Base-by-base conservation (phyloP, 2,888 invertebrate species). In the Nymphalis urticae region DNA sequence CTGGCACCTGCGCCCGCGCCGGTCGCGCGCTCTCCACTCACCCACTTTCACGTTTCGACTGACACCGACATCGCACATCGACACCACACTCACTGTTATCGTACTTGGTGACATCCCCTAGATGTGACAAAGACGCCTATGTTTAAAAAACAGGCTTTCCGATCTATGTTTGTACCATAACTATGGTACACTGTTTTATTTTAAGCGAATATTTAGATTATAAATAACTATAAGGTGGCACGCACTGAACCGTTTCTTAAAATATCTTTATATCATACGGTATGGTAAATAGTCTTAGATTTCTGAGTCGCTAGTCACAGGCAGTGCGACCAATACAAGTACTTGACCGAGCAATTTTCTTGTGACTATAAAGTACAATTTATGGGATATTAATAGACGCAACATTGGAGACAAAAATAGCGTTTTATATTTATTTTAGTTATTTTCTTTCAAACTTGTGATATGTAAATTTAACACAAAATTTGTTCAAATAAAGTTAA, bases 301-400 rank as follows among this genome's bases (percentile, higher is more conserved):
- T 76, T 74, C 71, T 69, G 69, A 73, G 77, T 75, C 75, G 75
- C 63, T 62, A 58, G 63, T 60, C 69, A 68, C 62, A 62, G 62
- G 42, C 51, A 58, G 36, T 77, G 75, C 80, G 79, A 82, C 82
- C 79, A 85, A 82, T 84, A 83, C 77, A 81, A 82, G 84, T 87
- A 85, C 86, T 86, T 84, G 85, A 84, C 81, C 85, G 80, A 81
- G 82, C 83, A 86, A 87, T 87, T 87, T 87, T 85, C 85, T 83
- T 85, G 84, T 82, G 81, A 83, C 78, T 80, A 81, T 82, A 80
- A 81, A 85, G 77, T 78, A 81, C 80, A 85, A 85, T 87, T 87
- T 87, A 87, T 85, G 81, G 73, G 80, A 81, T 87, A 86, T 87
- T 86, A 86, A 87, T 88, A 88, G 85, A 83, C 80, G 76, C 79